Base-by-base conservation (phyloP, 2,888 invertebrate species). In the Xanthorhoe designata region DNA sequence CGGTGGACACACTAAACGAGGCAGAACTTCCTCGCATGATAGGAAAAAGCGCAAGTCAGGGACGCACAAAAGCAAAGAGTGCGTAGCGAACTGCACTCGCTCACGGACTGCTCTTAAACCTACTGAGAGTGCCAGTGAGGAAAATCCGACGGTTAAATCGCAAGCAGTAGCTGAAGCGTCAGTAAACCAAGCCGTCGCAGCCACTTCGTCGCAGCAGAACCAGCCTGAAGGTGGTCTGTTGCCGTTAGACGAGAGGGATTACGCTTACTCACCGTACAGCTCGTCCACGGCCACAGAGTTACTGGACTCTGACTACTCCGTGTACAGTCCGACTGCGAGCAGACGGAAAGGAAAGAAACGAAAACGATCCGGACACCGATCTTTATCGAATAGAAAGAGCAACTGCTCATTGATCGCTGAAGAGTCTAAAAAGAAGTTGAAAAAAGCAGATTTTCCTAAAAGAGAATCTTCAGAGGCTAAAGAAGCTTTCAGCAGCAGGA, bases 191-290 rank as follows among this genome's bases (percentile, higher is more conserved):
- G 85, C 79, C 80, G 72, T 78, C 29, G 77, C 88, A 74, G 79
- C 79, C 52, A 78, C 84, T 70, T 76, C 85, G 55, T 73, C 84
- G 45, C 85, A 83, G 65, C 74, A 78, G 64, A 87, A 81, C 75
- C 84, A 84, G 74, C 74, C 83, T n/a, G 92, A 91, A 77, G 88
- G 92, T 73, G 93, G 93, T 61, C 81, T 94, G 63, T 82, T 92
- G 67, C 94, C 94, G 13, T 82, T 94, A 61, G 94, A 94, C 86
- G 93, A 93, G 70, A 89, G 94, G 77, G 94, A 94, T 74, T 94
- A 86, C 74, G 94, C 91, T 17, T 92, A 92, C 79, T 94, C 94
- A 19, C 94, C 94, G 65, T 93, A 91, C 78, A 94, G 94, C 76
- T 91, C 93, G 59, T 92, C 94, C 51, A 92, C 93, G 64, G 90